Evolutionary conservation across 2,797 vertebrate genomes (phyloP), one percentile per base, ranked within the genome.

Genomic region (Lateolabrax maculatus): DNA sequence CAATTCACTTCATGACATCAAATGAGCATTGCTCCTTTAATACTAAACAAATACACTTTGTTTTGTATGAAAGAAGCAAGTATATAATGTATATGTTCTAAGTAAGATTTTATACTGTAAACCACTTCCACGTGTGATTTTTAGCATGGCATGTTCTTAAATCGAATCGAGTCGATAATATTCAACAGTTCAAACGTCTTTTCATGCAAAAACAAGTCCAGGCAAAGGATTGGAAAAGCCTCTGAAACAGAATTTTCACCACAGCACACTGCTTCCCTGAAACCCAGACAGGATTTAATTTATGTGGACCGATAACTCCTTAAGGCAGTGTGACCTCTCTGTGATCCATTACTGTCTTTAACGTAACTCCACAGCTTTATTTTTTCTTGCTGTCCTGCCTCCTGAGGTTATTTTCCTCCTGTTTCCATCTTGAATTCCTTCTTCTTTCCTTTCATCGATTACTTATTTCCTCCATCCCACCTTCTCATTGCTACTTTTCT

Each of bases 301-400:
- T 46, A 79, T 69, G 18, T 71, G 60, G 21, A 5, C 43, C 0
- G 64, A 81, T 77, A 41, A 81, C 56, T 76, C 60, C 27, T 27
- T 0, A 48, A 64, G 58, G 67, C 58, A 72, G 71, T 23, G 64
- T 64, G 78, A 76, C 71, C 44, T 69, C 58, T 71, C 31, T 12
- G 77, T 61, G 62, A 69, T 41, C 36, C 52, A 68, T 65, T 23
- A 56, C 49, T 44, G n/a, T 34, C 67, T 62, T 61, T 12, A 55
- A 48, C 3, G 8, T 15, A 15, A 27, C 57, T 29, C 44, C 13
- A 11, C 74, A 65, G 60, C 58, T 77, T 73, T 36, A 36, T 55
- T 66, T n/a, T n/a, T 72, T 29, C 48, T 27, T 36, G 51, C 41
- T 41, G 49, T n/a, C 25, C 37, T 15, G 12, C 64, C 51, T 55